Conservation (phyloP, 2,797 vertebrate genomes). For the Leucoraja ocellata region DNA sequence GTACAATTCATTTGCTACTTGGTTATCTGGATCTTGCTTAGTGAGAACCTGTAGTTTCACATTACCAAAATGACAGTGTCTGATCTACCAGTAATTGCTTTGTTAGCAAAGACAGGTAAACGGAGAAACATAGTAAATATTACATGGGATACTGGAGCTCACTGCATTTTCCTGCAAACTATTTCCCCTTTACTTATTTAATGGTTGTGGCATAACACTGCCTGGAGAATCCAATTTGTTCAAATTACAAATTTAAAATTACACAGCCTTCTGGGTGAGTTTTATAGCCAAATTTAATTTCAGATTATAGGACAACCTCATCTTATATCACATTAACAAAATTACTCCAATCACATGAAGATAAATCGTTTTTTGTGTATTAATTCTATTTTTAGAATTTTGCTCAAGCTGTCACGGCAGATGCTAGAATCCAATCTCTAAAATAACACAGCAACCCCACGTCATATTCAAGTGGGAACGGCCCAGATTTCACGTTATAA, state of each 20-base stretch:
- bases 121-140: slow-evolving; percentile 28
- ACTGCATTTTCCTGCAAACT: background rate
- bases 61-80: background rate
- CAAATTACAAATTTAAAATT: background rate
- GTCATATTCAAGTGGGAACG: background rate
- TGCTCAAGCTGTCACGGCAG: background rate
- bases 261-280: background rate
- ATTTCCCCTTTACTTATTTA: background rate
- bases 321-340: background rate
- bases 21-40: background rate
- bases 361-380: background rate
- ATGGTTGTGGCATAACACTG: no score
- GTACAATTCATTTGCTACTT: slow-evolving; percentile 1
- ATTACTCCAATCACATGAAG: background rate
- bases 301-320: background rate
- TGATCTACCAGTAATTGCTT: slow-evolving; percentile 30
- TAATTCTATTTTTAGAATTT: slow-evolving; percentile 29
- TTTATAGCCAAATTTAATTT: background rate
- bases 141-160: slow-evolving; percentile 12
- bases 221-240: background rate
- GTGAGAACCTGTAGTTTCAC: slow-evolving; percentile 17
- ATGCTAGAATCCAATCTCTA: background rate
- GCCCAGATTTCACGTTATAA: background rate
- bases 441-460: background rate
- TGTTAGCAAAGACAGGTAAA: slow-evolving; percentile 22